phyloP scores from a whole-genome alignment of 2,113 vertebrate species.

The Etia nguti region DNA sequence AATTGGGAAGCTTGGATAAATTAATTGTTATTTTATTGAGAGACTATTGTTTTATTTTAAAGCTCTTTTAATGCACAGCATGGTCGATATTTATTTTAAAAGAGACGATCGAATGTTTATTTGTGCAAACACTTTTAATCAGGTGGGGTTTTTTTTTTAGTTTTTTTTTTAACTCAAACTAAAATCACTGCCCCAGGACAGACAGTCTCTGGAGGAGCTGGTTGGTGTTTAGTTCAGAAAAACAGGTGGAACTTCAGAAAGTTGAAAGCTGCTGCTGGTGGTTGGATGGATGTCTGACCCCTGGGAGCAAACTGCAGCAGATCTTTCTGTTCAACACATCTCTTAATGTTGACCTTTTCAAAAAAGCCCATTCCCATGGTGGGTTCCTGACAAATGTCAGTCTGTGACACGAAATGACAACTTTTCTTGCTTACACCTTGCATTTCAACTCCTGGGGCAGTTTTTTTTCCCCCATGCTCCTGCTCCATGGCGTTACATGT shows the following conservation, averaged over 20 bases:
- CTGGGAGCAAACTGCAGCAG: not conserved
- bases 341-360: slow-evolving; percentile 27
- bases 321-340: not conserved
- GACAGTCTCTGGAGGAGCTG: not conserved
- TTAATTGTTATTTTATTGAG: not conserved
- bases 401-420: not conserved
- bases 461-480: not conserved
- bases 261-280: not conserved
- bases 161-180: not conserved
- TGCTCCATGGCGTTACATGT: not conserved
- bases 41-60: not conserved
- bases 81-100: not conserved
- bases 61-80: not conserved
- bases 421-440: not conserved
- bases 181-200: not conserved
- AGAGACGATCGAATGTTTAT: not conserved
- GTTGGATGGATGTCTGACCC: not conserved
- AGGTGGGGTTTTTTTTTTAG: not conserved
- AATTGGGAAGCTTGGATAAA: not conserved
- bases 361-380: not conserved
- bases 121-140: not conserved
- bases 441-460: slow-evolving; percentile 5
- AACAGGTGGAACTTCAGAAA: not conserved
- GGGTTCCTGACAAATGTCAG: slow-evolving; percentile 9
- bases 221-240: not conserved